A percentile compares a stretch with the other conserved stretches of the same genome.
Conservation (phyloP, 2,113 vertebrate genomes). For the Smithornis capensis region DNA sequence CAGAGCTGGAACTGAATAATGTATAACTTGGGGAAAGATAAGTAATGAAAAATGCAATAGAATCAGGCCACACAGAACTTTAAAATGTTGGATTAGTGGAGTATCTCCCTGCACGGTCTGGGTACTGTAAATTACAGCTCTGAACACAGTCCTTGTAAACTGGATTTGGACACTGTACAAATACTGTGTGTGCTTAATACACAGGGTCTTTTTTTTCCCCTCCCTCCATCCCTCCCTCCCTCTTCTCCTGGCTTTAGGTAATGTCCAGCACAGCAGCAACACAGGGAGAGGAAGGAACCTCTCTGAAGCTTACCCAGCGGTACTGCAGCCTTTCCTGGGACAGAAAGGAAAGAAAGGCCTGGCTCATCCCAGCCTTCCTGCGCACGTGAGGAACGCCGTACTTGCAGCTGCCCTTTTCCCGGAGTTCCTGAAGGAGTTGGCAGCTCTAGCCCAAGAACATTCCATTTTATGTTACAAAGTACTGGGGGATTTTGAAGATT, state of each 20-base stretch:
- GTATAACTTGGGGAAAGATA: background rate
- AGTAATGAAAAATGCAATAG: conserved; percentile 10
- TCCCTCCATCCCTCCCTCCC: background rate
- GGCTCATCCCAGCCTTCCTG: conserved; percentile 77
- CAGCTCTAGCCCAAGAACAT: conserved; percentile 94
- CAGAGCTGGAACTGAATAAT: conserved; percentile 35
- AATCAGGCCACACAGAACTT: background rate
- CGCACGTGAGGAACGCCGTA: conserved; percentile 80
- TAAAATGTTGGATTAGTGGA: background rate
- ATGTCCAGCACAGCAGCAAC: conserved; percentile 60
- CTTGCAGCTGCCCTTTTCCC: conserved; percentile 91
- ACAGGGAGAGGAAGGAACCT: conserved; percentile 54
- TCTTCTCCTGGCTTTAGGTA: conserved; percentile 72
- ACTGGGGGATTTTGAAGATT: conserved; percentile 81
- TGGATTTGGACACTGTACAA: background rate
- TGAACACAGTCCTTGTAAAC: background rate
- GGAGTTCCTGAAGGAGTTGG: conserved; percentile 96
- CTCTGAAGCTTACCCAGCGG: conserved; percentile 59
- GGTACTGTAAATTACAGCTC: background rate
- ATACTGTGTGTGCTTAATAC: background rate
- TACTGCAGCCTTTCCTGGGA: conserved; percentile 71
- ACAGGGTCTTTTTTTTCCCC: background rate
- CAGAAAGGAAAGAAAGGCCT: conserved; percentile 71
- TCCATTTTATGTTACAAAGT: conserved; percentile 86
- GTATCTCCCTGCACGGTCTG: background rate